Conservation (phyloP, 1,140 invertebrate genomes). For the Caerostris extrusa region DNA sequence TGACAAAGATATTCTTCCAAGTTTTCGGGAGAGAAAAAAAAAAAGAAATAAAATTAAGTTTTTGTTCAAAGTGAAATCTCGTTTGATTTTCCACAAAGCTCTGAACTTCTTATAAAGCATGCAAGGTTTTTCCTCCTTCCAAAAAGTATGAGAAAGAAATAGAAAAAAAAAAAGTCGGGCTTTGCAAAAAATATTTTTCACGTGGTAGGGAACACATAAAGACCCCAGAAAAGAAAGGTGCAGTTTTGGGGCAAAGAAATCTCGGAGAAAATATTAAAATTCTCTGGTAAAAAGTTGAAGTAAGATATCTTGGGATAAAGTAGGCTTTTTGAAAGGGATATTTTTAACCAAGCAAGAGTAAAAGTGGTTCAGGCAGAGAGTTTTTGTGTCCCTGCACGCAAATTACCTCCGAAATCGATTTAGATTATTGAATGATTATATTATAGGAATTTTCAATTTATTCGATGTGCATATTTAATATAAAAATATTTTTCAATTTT, state of each 20-base stretch:
- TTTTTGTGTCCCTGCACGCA: background rate
- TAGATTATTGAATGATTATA: too few relatives aligned
- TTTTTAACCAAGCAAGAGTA: background rate
- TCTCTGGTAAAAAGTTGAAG: background rate
- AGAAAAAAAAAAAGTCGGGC: background rate
- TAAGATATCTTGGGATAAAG: slow-evolving; percentile 6
- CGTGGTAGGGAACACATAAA: slow-evolving; percentile 26
- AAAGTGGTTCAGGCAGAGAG: background rate
- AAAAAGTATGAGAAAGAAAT: background rate
- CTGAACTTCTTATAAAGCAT: slow-evolving; percentile 32
- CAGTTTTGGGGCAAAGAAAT: slow-evolving; percentile 16
- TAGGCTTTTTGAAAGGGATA: slow-evolving; percentile 25
- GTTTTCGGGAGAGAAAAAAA: background rate
- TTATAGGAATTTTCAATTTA: too few relatives aligned
- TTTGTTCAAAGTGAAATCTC: slow-evolving; percentile 42
- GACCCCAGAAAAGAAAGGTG: background rate
- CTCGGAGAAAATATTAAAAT: slow-evolving; percentile 25
- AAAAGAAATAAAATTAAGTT: background rate
- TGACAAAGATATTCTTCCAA: slow-evolving; percentile 17
- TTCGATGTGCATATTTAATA: too few relatives aligned
- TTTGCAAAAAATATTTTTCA: background rate
- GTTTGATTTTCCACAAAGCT: slow-evolving; percentile 37
- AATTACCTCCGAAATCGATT: too few relatives aligned
- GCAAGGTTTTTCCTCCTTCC: background rate
- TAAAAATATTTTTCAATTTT: too few relatives aligned